Evolutionary conservation across 2,797 vertebrate genomes (phyloP), one percentile per base, ranked within the genome.

Genomic region (Typhlichthys eigenmanni): DNA sequence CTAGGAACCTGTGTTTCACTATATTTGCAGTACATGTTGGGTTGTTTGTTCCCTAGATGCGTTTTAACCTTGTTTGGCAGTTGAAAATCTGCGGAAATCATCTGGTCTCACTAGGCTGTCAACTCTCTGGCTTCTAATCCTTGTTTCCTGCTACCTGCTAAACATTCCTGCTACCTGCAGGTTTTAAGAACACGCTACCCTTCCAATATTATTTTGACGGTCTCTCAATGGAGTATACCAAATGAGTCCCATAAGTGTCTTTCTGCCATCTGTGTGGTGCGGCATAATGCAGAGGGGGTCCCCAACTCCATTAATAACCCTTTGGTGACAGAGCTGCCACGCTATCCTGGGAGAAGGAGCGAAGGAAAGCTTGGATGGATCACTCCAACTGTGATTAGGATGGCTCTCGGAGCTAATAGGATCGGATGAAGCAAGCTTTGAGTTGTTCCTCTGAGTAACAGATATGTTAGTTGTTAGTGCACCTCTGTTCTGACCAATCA

Each of bases 371-470:
- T n/a, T 58, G 52, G 70, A 47, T 62, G 72, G 76, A 71, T 87
- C 75, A 85, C 79, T 62, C 73, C 63, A 58, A 79, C 71, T 80
- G 78, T 84, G 83, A 89, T 90, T 91, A 90, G 81, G 67, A 69
- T 77, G 81, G 78, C 80, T 84, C 71, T 85, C 69, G 63, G 80
- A 51, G 61, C 81, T 90, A 90, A 91, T 90, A 88, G 88, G 90
- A 91, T 91, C 90, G 85, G 76, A 80, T 76, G 83, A 87, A 85
- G 86, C 87, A 81, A 79, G 86, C 84, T 85, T 29, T 63, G 79
- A 81, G 81, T 81, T 82, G 87, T 71, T 81, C 82, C 80, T 83
- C 58, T 51, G 52, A 55, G 52, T 60, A n/a, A 55, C 61, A 8
- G 73, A 78, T 83, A 84, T 78, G 72, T 72, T 24, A 62, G 74